These are phyloP conservation scores for Rhynchotus rufescens DNA, from an alignment of 2,797 vertebrate species.

Conservation along the genomic window DNA sequence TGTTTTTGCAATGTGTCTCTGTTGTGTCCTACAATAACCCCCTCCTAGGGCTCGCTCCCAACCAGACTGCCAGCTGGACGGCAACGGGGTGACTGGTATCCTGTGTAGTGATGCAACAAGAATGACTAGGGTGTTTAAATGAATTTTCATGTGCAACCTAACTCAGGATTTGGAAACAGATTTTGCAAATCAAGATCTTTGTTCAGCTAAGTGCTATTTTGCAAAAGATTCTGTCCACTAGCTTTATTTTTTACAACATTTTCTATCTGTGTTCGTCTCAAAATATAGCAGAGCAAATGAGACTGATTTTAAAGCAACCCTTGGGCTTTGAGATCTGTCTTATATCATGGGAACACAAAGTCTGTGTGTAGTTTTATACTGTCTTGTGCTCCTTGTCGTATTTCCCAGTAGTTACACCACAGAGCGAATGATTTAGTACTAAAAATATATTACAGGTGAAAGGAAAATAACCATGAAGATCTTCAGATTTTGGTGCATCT, in stretches of 20 bases:
- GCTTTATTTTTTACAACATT: background rate
- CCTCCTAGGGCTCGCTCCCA: background rate
- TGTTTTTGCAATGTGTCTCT: slow-evolving; percentile 24
- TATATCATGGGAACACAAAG: background rate
- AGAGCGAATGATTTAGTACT: background rate
- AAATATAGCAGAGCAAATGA: background rate
- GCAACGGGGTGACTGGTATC: slow-evolving; percentile 37
- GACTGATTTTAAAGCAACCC: background rate
- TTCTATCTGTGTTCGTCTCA: background rate
- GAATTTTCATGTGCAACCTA: slow-evolving; percentile 13
- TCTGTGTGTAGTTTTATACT: background rate
- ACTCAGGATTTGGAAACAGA: background rate
- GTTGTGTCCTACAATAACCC: slow-evolving; percentile 62
- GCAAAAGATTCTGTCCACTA: background rate
- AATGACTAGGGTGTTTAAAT: background rate
- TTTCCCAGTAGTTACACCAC: background rate
- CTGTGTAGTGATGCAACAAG: slow-evolving; percentile 4
- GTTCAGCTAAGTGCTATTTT: background rate
- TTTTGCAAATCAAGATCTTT: background rate
- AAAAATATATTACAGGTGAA: background rate
- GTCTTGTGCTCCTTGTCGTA: background rate
- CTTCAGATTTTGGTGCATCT: background rate
- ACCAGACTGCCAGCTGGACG: slow-evolving; percentile 6
- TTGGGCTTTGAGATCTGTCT: background rate
- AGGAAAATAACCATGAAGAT: background rate